Conservation (phyloP, 1,140 invertebrate genomes). For the Delia radicum region DNA sequence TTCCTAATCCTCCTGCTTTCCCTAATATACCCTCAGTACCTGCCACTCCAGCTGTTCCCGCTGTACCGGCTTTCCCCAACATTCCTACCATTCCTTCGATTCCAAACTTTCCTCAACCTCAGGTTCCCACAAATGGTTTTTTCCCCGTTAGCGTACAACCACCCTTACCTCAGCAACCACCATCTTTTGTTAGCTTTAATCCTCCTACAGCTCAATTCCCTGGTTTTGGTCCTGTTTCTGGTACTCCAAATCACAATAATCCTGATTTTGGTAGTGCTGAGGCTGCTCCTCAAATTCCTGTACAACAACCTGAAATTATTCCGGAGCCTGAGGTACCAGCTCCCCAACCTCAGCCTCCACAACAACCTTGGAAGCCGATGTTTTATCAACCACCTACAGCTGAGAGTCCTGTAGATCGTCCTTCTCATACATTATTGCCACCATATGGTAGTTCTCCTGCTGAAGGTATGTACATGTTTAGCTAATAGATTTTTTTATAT, state of each 20-base stretch:
- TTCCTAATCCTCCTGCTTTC: not conserved
- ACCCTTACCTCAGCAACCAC: slow-evolving; percentile 43
- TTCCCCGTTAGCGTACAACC: slow-evolving; percentile 43
- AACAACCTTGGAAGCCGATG: slow-evolving; percentile 47
- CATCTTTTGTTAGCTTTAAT: slow-evolving; percentile 33
- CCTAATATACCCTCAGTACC: slow-evolving; percentile 11
- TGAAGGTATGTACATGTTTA: slow-evolving; percentile 40
- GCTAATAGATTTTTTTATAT: too few species aligned
- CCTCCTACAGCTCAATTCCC: slow-evolving; percentile 38
- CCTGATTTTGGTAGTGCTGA: slow-evolving; percentile 46
- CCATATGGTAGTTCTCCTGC: slow-evolving; percentile 47
- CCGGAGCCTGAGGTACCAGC: slow-evolving; percentile 31
- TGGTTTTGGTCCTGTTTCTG: slow-evolving; percentile 38
- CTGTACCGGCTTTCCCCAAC: slow-evolving; percentile 12
- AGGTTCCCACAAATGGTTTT: slow-evolving; percentile 36
- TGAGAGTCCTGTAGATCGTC: slow-evolving; percentile 32
- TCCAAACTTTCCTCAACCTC: slow-evolving; percentile 10
- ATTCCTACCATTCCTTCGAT: slow-evolving; percentile 16
- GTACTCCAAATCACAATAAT: too few species aligned
- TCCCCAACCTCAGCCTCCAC: slow-evolving; percentile 27
- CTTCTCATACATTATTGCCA: slow-evolving; percentile 43
- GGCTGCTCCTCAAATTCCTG: slow-evolving; percentile 47
- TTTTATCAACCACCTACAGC: slow-evolving; percentile 37
- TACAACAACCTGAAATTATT: slow-evolving; percentile 28
- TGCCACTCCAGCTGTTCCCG: slow-evolving; percentile 12